Percentiles rank a stretch among this genome's conserved stretches.
Conservation (phyloP, 1,140 invertebrate genomes). For the Nephila pilipes region DNA sequence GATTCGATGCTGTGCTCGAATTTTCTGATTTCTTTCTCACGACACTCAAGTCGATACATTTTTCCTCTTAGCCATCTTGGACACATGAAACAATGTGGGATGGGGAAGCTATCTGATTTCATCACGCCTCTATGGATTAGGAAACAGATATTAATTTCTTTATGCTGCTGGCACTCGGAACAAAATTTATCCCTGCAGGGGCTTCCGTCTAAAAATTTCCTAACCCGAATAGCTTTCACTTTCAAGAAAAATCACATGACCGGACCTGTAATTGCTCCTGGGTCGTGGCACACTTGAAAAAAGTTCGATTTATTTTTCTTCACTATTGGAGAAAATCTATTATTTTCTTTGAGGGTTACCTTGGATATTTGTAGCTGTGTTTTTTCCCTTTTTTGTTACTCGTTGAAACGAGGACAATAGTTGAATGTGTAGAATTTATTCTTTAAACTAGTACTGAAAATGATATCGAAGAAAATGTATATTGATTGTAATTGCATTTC, state of each 20-base stretch:
- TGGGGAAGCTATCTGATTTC: constrained; percentile 4
- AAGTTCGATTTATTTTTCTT: neutral
- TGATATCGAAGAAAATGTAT: too few species aligned
- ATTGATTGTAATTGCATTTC: too few species aligned
- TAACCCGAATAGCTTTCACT: neutral
- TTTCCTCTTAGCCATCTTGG: neutral
- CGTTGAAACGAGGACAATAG: too few species aligned
- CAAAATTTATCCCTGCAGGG: neutral
- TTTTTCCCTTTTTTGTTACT: too few species aligned
- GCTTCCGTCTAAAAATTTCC: constrained; percentile 15
- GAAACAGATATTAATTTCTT: neutral
- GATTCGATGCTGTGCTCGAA: neutral
- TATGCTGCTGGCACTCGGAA: neutral
- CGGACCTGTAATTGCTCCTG: neutral
- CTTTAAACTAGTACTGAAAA: too few species aligned
- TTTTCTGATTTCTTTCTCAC: constrained; percentile 19
- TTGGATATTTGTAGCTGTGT: too few species aligned
- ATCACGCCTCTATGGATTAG: neutral
- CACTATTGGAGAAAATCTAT: neutral
- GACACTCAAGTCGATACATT: neutral
- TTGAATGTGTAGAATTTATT: too few species aligned
- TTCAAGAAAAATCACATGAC: neutral
- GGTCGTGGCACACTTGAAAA: neutral
- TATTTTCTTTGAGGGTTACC: too few species aligned
- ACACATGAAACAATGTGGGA: neutral